Percentiles rank a stretch among this genome's conserved stretches.
These are phyloP conservation scores for Philereme vetulata DNA, from an alignment of 2,888 invertebrate genomes.

Conservation along the genomic window DNA sequence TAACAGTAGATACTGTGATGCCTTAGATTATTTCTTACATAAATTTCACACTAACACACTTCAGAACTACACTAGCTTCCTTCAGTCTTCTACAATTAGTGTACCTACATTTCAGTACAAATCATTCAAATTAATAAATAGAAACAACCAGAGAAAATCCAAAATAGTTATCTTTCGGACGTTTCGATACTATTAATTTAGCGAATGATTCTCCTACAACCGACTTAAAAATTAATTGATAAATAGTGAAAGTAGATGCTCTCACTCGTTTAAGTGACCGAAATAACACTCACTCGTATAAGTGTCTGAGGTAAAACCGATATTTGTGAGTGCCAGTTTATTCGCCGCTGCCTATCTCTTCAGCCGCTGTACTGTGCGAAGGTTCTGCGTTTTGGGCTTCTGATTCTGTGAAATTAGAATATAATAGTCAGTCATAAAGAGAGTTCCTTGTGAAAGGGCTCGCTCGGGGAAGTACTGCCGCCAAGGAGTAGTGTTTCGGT, in stretches of 20 bases:
- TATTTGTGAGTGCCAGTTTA: constrained; percentile 33
- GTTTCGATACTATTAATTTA: too few species aligned
- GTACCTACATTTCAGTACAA: constrained; percentile 51
- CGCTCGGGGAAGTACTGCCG: too few species aligned
- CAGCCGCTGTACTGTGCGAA: constrained; percentile 71
- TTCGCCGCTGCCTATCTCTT: constrained; percentile 46
- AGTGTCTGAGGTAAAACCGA: constrained; percentile 48
- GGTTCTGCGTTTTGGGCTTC: constrained; percentile 68
- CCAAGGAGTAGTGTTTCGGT: too few species aligned
- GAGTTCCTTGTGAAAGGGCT: too few species aligned
- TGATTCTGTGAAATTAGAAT: constrained; percentile 61
- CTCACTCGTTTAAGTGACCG: constrained; percentile 35
- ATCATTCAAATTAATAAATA: constrained; percentile 3
- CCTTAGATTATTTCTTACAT: constrained; percentile 49
- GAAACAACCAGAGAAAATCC: not conserved
- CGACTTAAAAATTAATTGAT: constrained; percentile 40
- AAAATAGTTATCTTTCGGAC: too few species aligned
- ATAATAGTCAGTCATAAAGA: not conserved
- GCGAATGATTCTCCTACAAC: constrained; percentile 6
- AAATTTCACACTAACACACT: constrained; percentile 48
- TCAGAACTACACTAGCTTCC: constrained; percentile 51
- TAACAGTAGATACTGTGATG: constrained; percentile 55
- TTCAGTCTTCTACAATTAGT: constrained; percentile 70
- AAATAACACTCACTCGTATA: constrained; percentile 42
- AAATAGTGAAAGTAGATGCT: constrained; percentile 23